phyloP scores from a whole-genome alignment of 2,113 vertebrate species.

The Zosterops borbonicus region DNA sequence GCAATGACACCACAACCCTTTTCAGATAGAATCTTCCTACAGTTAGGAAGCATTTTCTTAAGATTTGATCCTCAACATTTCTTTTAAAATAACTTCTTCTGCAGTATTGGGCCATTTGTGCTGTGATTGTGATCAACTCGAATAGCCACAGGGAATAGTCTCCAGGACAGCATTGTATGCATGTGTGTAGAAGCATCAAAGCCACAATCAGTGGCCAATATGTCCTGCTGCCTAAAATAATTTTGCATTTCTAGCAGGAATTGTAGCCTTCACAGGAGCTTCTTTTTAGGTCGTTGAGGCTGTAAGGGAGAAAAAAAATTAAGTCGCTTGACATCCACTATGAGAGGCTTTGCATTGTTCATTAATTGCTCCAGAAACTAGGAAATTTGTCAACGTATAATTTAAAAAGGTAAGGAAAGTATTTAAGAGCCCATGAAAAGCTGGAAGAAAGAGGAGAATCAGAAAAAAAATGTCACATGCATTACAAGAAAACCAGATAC shows the following conservation, averaged over 20 bases:
- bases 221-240: neutral
- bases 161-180: rapidly evolving
- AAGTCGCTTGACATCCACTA: neutral
- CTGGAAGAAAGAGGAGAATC: neutral
- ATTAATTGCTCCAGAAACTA: neutral
- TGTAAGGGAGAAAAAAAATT: neutral
- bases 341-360: neutral
- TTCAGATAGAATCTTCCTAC: neutral
- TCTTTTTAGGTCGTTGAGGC: neutral
- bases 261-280: neutral
- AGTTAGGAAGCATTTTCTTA: neutral
- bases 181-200: neutral
- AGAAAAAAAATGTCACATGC: neutral
- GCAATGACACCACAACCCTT: neutral
- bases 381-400: neutral
- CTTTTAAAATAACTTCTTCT: neutral
- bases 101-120: neutral
- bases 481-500: neutral
- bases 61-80: neutral
- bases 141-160: neutral
- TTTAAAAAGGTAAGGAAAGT: neutral
- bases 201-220: neutral
- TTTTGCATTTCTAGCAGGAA: neutral
- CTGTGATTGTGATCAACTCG: neutral
- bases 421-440: neutral